Evolutionary conservation across 2,888 invertebrate genomes (phyloP).

Genomic region (Lasioglossum figueresi): DNA sequence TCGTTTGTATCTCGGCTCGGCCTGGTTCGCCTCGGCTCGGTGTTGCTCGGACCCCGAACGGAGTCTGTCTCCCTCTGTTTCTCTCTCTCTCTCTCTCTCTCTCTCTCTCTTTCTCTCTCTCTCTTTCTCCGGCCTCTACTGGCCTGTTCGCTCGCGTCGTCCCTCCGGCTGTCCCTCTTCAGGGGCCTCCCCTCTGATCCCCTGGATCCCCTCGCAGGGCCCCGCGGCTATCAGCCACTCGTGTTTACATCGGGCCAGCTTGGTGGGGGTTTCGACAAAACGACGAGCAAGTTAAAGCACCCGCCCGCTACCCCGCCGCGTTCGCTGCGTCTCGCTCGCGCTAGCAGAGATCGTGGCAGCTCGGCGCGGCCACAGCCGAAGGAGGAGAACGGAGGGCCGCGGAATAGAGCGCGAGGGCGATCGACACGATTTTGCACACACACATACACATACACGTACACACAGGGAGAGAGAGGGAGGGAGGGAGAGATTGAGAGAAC

Average conservation of each 20-base stretch:
- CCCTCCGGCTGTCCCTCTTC: slow-evolving; percentile 54
- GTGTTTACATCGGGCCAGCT: slow-evolving; percentile 79
- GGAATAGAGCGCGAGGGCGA: slow-evolving; percentile 17
- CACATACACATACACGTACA: neutral
- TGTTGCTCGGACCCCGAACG: slow-evolving; percentile 64
- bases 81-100: neutral
- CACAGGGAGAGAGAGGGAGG: too few species aligned
- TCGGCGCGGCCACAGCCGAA: neutral
- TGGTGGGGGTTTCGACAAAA: slow-evolving; percentile 72
- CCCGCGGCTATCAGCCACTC: slow-evolving; percentile 81
- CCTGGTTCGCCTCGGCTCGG: slow-evolving; percentile 70
- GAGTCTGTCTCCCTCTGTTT: slow-evolving; percentile 25
- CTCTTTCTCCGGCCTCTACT: neutral
- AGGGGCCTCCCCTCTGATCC: slow-evolving; percentile 52
- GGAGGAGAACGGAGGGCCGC: neutral
- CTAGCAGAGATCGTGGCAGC: slow-evolving; percentile 21
- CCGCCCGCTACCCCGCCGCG: slow-evolving; percentile 42
- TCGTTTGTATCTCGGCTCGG: slow-evolving; percentile 76
- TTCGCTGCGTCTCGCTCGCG: slow-evolving; percentile 6
- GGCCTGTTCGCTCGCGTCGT: slow-evolving; percentile 17
- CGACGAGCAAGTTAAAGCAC: slow-evolving; percentile 70
- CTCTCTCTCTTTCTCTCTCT: too few species aligned
- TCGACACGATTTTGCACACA: slow-evolving; percentile 53
- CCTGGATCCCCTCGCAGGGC: slow-evolving; percentile 63
- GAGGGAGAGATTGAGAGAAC: neutral